Base-by-base conservation (phyloP, 2,888 invertebrate genomes). In the Noctua pronuba region DNA sequence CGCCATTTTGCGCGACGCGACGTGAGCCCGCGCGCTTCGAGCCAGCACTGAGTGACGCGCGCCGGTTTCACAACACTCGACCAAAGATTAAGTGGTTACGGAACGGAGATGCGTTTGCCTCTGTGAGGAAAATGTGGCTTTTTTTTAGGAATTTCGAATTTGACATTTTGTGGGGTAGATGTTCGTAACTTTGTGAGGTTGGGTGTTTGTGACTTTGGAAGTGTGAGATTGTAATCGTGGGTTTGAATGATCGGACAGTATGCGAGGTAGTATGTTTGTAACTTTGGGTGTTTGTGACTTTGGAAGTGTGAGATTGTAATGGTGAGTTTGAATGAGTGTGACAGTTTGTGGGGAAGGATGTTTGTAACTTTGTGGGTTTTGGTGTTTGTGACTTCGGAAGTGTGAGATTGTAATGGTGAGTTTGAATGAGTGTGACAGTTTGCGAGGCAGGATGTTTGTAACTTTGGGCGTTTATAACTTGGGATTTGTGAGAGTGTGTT, bases 1-100 rank as follows among this genome's bases (percentile, higher is more conserved):
- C 94, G 95, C 94, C 96, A 96, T 96, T 90, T 94, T 95, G 95
- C 92, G 93, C 93, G 93, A 88, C 86, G 91, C 91, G 92, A 93
- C 94, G 94, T 94, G 86, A 91, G 90, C 94, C 90, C 89, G 91
- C 93, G 94, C 94, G 92, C 92, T 94, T 92, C 94, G 93, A 93
- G 92, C 93, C 92, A 93, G 93, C 94, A 96, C 96, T 96, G 95
- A 92, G 90, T 86, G 84, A 83, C 89, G 86, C 87, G 79, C 81
- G 87, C 87, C 84, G 90, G 93, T 95, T 95, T 95, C 96, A 95
- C 95, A 95, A 95, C 94, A 94, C 92, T 89, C 84, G 82, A 92
- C 80, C 95, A 96, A 88, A 95, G 96, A 95, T 78, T 88, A 90
- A 80, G 80, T 44, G 18, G 77, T 6, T 64, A n/a, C 38, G 13